phyloP scores from a whole-genome alignment of 1,140 invertebrate species.

The Solenopsis fugax region DNA sequence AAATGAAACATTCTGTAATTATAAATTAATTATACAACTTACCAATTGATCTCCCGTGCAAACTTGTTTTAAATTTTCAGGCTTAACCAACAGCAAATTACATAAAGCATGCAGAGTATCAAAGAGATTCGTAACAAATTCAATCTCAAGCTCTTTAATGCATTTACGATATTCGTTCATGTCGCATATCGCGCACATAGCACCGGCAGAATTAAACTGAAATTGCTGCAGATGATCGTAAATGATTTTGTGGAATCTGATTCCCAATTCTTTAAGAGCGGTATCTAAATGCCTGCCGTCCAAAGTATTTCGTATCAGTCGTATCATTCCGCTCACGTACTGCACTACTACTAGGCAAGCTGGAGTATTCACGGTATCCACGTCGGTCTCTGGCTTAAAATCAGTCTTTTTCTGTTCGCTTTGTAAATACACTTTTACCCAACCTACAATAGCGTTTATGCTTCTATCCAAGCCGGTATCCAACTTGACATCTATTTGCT shows the following conservation, averaged over 20 bases:
- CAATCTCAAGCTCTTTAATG: constrained; percentile 91
- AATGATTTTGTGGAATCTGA: constrained; percentile 96
- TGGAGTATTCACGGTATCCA: constrained; percentile 92
- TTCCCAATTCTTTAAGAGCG: constrained; percentile 95
- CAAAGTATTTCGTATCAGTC: constrained; percentile 93
- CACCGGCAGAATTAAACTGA: constrained; percentile 98
- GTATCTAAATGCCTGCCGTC: constrained; percentile 97
- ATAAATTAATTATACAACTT: constrained; percentile 78
- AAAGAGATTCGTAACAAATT: constrained; percentile 94
- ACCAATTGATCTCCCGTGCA: constrained; percentile 97
- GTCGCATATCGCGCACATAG: constrained; percentile 99
- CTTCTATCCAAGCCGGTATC: constrained; percentile 96
- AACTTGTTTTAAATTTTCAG: constrained; percentile 98
- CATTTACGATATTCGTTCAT: constrained; percentile 97
- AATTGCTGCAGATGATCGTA: constrained; percentile 98
- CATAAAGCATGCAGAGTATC: constrained; percentile 98
- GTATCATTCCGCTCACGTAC: constrained; percentile 92
- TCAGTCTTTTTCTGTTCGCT: constrained; percentile 98
- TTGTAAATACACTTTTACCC: constrained; percentile 96
- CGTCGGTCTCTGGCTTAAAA: constrained; percentile 97
- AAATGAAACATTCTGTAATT: too few relatives aligned
- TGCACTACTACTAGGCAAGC: constrained; percentile 96
- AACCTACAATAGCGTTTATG: constrained; percentile 95
- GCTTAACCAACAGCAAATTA: constrained; percentile 97
- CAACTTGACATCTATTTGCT: constrained; percentile 96